These are phyloP conservation scores for Lasiommata megera DNA, from an alignment of 2,888 invertebrate genomes.

Conservation along the genomic window DNA sequence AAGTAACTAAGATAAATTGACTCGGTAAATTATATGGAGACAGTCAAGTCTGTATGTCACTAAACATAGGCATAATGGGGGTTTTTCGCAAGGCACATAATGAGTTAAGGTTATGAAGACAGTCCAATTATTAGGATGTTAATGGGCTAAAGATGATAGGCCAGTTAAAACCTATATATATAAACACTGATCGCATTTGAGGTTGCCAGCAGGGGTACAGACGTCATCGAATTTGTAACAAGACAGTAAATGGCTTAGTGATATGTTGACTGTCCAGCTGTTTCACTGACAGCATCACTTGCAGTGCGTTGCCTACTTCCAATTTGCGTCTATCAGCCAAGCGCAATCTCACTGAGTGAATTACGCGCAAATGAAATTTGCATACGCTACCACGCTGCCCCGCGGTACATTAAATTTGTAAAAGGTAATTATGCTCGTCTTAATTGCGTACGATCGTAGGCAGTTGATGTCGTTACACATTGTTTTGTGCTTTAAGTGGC, in stretches of 20 bases:
- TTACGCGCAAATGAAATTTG: constrained; percentile 86
- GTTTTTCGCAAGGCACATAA: too few relatives aligned
- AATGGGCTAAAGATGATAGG: too few relatives aligned
- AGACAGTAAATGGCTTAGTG: not conserved
- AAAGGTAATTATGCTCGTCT: constrained; percentile 35
- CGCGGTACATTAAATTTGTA: constrained; percentile 46
- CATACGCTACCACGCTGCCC: constrained; percentile 75
- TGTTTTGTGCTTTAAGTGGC: not conserved
- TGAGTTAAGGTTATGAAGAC: too few relatives aligned
- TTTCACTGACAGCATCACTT: constrained; percentile 33
- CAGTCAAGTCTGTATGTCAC: too few relatives aligned
- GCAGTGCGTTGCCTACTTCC: constrained; percentile 76
- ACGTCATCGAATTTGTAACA: not conserved
- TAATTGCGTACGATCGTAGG: constrained; percentile 23
- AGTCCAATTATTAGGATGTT: too few relatives aligned
- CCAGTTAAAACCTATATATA: too few relatives aligned
- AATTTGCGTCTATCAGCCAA: constrained; percentile 87
- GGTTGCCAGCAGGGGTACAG: too few relatives aligned
- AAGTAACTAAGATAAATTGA: too few relatives aligned
- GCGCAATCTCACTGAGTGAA: constrained; percentile 86
- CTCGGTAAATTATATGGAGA: too few relatives aligned
- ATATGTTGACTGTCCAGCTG: not conserved
- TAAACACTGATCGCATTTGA: too few relatives aligned
- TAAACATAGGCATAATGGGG: too few relatives aligned
- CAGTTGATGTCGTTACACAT: not conserved